Evolutionary conservation across 2,113 vertebrate genomes (phyloP).

Genomic region (Xyliphius kryptos): DNA sequence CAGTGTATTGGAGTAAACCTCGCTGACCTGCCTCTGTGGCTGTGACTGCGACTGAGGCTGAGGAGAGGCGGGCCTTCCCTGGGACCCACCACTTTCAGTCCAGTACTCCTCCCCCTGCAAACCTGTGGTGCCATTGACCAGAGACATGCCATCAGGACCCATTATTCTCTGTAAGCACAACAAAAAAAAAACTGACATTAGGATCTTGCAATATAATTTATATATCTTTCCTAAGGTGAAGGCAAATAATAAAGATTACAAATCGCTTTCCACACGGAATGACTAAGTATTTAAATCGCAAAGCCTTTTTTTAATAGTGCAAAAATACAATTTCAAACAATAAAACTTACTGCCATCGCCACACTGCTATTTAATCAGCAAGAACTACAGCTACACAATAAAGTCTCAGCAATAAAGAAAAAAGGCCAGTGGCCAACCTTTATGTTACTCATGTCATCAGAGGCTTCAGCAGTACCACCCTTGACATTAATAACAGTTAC

Average conservation of each 20-base stretch:
- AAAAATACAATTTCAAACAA: too few species aligned
- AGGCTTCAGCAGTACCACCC: constrained; percentile 17
- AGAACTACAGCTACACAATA: not conserved
- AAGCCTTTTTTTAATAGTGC: too few species aligned
- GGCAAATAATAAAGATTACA: too few species aligned
- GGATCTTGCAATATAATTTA: too few species aligned
- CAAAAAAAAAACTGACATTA: too few species aligned
- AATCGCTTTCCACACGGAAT: too few species aligned
- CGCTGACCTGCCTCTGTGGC: constrained; percentile 90
- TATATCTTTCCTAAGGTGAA: too few species aligned
- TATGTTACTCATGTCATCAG: too few species aligned
- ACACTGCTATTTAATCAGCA: not conserved
- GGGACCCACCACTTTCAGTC: constrained; percentile 78
- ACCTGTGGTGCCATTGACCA: constrained; percentile 87
- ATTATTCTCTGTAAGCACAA: constrained; percentile 80
- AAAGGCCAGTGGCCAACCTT: too few species aligned
- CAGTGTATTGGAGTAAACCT: constrained; percentile 96
- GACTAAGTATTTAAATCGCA: too few species aligned
- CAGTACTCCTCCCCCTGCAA: constrained; percentile 80
- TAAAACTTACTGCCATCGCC: too few species aligned
- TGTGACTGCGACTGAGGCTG: constrained; percentile 64
- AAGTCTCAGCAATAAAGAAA: too few species aligned
- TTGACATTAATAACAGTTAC: constrained; percentile 6
- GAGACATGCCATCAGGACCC: constrained; percentile 81
- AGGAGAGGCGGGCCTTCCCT: constrained; percentile 80